Evolutionary conservation across 2,888 invertebrate species (phyloP).

Genomic region (Azorinus chamasolen): DNA sequence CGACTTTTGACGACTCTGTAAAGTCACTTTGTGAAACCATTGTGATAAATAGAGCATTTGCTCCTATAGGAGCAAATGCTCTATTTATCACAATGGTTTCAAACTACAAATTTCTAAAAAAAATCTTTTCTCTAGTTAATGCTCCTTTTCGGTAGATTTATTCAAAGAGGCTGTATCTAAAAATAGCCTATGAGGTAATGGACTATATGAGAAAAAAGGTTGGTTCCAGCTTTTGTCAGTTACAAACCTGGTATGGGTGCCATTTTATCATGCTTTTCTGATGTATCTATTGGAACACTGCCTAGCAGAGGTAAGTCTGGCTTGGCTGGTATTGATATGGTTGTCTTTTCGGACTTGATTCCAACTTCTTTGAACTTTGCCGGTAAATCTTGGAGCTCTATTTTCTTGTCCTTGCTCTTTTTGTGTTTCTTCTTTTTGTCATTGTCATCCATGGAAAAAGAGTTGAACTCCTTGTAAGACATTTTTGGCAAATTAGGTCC

Average conservation of each 20-base stretch:
- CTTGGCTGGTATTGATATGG: slow-evolving; percentile 29
- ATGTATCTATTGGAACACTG: slow-evolving; percentile 23
- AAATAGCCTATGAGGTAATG: no score
- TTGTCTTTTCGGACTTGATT: slow-evolving; percentile 34
- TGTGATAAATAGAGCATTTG: no score
- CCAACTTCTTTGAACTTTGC: slow-evolving; percentile 38
- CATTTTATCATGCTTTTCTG: slow-evolving; percentile 33
- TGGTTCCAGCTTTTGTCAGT: no score
- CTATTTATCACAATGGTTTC: no score
- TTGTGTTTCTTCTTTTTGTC: slow-evolving; percentile 22
- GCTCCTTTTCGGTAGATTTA: no score
- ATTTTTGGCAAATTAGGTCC: slow-evolving; percentile 19
- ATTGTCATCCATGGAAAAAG: slow-evolving; percentile 9
- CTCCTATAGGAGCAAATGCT: no score
- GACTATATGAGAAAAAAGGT: no score
- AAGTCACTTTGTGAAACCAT: no score
- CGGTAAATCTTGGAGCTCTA: slow-evolving; percentile 36
- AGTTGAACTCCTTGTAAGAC: slow-evolving; percentile 23
- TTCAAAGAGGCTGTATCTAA: no score
- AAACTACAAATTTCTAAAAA: no score
- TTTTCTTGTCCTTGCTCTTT: slow-evolving; percentile 35
- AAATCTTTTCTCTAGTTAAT: no score
- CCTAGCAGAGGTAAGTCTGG: slow-evolving; percentile 29
- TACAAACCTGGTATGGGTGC: slow-evolving; percentile 42
- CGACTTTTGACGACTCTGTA: no score